Conservation (phyloP, 2,797 vertebrate genomes). For the Characodon lateralis region DNA sequence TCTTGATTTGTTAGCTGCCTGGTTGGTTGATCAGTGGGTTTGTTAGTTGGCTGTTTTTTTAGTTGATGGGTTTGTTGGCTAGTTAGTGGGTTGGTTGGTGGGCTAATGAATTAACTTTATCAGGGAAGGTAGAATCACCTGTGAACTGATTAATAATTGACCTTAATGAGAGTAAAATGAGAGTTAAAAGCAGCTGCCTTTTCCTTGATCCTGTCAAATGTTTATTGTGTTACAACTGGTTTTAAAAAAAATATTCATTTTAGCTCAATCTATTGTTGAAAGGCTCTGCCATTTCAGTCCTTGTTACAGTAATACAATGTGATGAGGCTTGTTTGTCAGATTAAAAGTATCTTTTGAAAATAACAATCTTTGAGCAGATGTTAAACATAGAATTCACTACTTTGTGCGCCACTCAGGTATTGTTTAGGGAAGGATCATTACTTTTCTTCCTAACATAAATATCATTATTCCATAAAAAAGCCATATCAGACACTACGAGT, state of each 20-base stretch:
- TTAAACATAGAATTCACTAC: not conserved
- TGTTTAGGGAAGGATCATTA: not conserved
- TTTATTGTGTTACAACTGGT: not conserved
- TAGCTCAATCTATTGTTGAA: not conserved
- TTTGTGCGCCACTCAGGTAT: not conserved
- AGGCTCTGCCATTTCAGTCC: not conserved
- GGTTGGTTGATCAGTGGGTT: too few species aligned
- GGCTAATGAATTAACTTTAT: not conserved
- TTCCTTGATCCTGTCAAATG: not conserved
- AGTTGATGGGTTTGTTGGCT: not conserved
- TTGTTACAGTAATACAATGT: not conserved
- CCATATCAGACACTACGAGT: too few species aligned
- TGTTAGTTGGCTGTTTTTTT: not conserved
- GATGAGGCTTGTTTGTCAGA: too few species aligned
- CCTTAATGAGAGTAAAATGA: not conserved
- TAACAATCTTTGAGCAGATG: not conserved
- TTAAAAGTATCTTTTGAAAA: not conserved
- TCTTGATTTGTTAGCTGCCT: not conserved
- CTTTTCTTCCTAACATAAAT: not conserved
- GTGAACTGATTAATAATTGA: not conserved
- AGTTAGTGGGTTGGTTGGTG: not conserved
- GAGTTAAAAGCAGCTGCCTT: not conserved
- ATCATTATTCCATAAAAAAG: not conserved
- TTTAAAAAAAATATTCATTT: not conserved
- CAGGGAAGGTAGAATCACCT: not conserved